A percentile compares a stretch with the other conserved stretches of the same genome.
Evolutionary conservation across 2,797 vertebrate species (phyloP).

Genomic region (Eospalax fontanierii): DNA sequence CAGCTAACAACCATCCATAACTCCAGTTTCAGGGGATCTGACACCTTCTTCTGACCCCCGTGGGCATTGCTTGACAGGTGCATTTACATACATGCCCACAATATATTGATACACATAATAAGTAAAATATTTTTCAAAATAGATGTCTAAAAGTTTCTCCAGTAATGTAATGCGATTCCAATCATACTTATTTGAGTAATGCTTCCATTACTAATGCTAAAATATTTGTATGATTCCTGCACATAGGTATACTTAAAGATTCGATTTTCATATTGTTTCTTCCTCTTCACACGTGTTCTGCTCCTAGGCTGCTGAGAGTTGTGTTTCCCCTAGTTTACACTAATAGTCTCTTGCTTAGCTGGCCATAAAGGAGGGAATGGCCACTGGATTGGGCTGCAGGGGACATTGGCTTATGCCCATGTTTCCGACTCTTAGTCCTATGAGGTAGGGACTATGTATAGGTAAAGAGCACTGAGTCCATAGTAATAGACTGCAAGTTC

Average conservation of each 20-base stretch:
- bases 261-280: background rate
- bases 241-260: background rate
- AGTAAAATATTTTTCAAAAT: no score
- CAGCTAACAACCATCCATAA: no score
- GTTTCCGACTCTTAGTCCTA: background rate
- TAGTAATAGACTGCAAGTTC: background rate
- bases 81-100: no score
- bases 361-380: background rate
- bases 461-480: background rate
- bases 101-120: no score
- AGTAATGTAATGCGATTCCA: background rate
- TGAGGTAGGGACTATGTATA: background rate
- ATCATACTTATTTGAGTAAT: constrained; percentile 7
- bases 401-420: background rate
- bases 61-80: no score
- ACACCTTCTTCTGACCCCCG: no score
- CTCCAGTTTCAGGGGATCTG: no score
- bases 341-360: background rate
- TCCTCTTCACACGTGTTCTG: background rate
- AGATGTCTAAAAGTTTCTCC: background rate
- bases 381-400: rapidly evolving
- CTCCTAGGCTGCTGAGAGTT: background rate
- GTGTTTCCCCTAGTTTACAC: background rate
- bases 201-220: background rate
- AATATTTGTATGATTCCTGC: background rate